Evolutionary conservation across 1,140 invertebrate genomes (phyloP), one percentile per base, ranked within the genome.

Genomic region (Maconellicoccus hirsutus): DNA sequence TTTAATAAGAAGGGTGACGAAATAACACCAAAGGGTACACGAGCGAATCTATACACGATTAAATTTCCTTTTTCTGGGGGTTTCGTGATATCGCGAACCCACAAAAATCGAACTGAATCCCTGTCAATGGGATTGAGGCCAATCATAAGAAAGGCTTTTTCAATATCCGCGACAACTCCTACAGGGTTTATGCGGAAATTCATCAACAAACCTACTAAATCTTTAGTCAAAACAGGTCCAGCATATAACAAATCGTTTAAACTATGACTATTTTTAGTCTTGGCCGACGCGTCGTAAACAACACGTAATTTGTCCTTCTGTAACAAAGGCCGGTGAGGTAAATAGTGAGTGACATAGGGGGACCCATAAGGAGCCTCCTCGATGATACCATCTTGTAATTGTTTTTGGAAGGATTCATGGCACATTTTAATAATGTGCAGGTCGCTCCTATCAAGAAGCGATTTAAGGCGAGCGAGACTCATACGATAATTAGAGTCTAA

Each of bases 11-110:
- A 70, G 25, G 69, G 69, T 12, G 22, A 25, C 12, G 69, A 70
- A 25, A 70, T 23, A 6, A 70, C 27, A n/a, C 69, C 69, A 70
- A 70, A 70, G 14, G 69, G 69, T 12, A 70, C 23, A 70, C 69
- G 69, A 7, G 69, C 26, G 23, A 70, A 70, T 3, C 69, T 8
- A 7, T 6, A 70, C 7, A 25, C 22, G 4, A 7, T 70, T 14
- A 70, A 27, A 25, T 70, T 70, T 8, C 7, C 23, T 70, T 22
- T 22, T 23, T 38, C n/a, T 19, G 26, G 7, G 26, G 22, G n/a
- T 4, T 3, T 8, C 4, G 8, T 70, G 16, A 70, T 38, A 38
- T 70, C 69, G 8, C 26, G 4, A 21, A 70, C n/a, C 69, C 69
- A 70, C 22, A 70, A 8, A 70, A 70, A 70, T n/a, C 69, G 4